Evolutionary conservation across 2,113 vertebrate genomes (phyloP), one percentile per base, ranked within the genome.

Genomic region (Pholis gunnellus): DNA sequence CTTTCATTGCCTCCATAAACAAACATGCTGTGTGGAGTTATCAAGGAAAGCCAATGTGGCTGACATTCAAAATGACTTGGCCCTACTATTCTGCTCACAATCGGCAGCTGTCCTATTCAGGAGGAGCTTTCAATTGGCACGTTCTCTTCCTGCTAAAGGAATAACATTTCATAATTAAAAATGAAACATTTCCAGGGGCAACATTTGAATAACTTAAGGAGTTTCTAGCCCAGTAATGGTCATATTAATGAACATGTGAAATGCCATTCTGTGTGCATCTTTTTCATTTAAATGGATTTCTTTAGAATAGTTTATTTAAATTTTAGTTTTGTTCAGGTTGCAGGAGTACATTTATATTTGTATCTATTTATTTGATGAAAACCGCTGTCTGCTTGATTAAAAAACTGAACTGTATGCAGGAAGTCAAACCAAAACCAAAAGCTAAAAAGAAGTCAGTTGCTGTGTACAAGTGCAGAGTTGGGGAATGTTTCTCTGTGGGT

Each of bases 31-130:
- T 78, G 68, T 81, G 67, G 86, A 71, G 78, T 91, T 74, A 85
- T 89, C 71, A 84, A 84, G 72, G 65, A 78, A 65, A 72, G 91
- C 83, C 89, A 93, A 89, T 72, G 89, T 90, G 90, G 91, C 90
- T 89, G 89, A 92, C 85, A 83, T 91, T 92, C 90, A 90, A 89
- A 87, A 83, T n/a, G 67, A 82, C 78, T 85, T 90, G 91, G 91
- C 87, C 82, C 69, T 72, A 57, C 40, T 67, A 17, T 70, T 84
- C 77, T 68, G 79, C 78, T 87, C 88, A 82, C 85, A 81, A 86
- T 82, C 87, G 82, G 89, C 88, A 90, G 88, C 89, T 88, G 88
- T 86, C 76, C 91, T 46, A 27, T 88, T 92, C 84, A 88, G 66
- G 71, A 69, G 67, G 50, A 73, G 77, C 80, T 78, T 36, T 66